Percentiles rank a stretch among this genome's conserved stretches.
Conservation (phyloP, 2,797 vertebrate species). For the Molossus alvarezi region DNA sequence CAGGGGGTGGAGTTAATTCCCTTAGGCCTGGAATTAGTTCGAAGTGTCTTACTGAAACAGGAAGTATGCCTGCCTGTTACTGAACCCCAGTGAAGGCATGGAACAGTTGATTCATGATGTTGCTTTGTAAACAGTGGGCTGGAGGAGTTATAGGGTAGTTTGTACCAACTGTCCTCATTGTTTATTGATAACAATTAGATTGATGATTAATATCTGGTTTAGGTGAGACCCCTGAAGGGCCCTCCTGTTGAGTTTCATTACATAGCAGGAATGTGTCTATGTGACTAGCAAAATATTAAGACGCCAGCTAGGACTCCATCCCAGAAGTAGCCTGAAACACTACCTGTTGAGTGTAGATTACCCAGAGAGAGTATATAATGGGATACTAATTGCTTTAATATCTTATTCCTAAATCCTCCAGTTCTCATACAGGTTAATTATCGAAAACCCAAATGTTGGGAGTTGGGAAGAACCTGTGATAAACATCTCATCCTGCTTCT, state of each 20-base stretch:
- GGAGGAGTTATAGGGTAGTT: neutral
- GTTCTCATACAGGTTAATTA: neutral
- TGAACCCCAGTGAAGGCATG: neutral
- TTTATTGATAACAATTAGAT: neutral
- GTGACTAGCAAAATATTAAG: neutral
- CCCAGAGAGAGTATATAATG: neutral
- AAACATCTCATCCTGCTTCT: neutral
- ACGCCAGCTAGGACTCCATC: neutral
- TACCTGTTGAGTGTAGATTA: neutral
- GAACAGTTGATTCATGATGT: neutral
- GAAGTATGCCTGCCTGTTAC: neutral
- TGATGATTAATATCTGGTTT: slow-evolving; percentile 10
- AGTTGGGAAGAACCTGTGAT: neutral
- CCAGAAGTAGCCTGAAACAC: neutral
- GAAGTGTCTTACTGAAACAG: neutral
- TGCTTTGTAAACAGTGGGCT: neutral
- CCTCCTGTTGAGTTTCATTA: neutral
- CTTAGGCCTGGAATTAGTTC: neutral
- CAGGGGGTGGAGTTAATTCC: neutral
- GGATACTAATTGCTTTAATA: slow-evolving; percentile 20
- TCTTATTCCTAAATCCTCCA: neutral
- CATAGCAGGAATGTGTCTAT: neutral
- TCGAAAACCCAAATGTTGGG: neutral
- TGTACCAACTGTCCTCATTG: neutral
- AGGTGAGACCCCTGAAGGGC: neutral